Evolutionary conservation across 1,140 invertebrate species (phyloP).

Genomic region (Camponotus vicinus): DNA sequence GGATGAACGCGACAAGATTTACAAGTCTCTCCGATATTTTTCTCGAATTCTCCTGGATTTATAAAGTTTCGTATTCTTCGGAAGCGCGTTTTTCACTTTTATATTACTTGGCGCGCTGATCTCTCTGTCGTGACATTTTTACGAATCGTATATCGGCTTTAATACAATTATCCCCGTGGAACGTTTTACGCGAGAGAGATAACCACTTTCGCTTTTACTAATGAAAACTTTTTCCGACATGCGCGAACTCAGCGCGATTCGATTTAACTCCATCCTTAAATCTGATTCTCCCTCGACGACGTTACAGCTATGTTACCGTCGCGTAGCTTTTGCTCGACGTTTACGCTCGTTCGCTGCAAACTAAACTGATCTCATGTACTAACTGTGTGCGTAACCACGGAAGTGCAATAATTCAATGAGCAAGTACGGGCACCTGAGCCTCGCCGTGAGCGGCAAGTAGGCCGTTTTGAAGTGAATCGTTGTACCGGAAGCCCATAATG

Average conservation of each 20-base stretch:
- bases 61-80: background rate
- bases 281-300: background rate
- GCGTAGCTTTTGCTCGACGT: conserved; percentile 56
- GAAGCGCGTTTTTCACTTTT: background rate
- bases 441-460: conserved; percentile 46
- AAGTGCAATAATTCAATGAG: conserved; percentile 59
- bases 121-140: background rate
- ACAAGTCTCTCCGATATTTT: background rate
- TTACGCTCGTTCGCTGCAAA: conserved; percentile 48
- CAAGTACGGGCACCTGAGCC: conserved; percentile 47
- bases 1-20: background rate
- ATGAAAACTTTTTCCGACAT: conserved; percentile 14
- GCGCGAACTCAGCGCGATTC: conserved; percentile 25
- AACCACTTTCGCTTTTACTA: conserved; percentile 21
- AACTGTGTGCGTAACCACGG: conserved; percentile 48
- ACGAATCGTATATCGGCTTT: conserved; percentile 5
- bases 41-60: background rate
- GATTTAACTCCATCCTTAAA: conserved; percentile 38
- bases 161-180: conserved; percentile 17
- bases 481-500: conserved; percentile 61
- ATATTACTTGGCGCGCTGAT: background rate
- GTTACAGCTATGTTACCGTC: conserved; percentile 21
- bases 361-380: conserved; percentile 53
- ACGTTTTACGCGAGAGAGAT: background rate
- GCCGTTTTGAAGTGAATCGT: conserved; percentile 61